Conservation (phyloP, 2,797 vertebrate genomes). For the Thalassophryne amazonica region DNA sequence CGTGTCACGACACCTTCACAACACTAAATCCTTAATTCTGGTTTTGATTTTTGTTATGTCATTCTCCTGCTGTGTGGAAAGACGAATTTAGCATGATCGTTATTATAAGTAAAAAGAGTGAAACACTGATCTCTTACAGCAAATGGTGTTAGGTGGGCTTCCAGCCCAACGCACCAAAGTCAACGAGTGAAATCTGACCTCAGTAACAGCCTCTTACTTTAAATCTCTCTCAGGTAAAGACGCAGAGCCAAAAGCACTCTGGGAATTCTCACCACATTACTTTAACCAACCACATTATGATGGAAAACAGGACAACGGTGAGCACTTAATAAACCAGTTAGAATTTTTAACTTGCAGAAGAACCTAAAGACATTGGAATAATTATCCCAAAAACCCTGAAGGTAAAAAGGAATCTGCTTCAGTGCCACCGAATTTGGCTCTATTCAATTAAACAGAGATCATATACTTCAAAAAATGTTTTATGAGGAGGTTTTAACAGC, state of each 20-base stretch:
- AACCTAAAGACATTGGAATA: slow-evolving; percentile 39
- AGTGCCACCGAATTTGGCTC: slow-evolving; percentile 16
- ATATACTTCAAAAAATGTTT: slow-evolving; percentile 20
- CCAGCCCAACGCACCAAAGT: too few species aligned
- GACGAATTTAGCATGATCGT: too few species aligned
- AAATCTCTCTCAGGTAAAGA: too few species aligned
- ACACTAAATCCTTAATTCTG: too few species aligned
- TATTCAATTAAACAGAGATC: slow-evolving; percentile 30
- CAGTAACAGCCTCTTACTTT: too few species aligned
- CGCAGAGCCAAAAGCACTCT: neutral
- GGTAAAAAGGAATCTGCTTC: slow-evolving; percentile 32
- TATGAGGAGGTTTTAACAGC: slow-evolving; percentile 29
- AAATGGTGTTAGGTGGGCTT: too few species aligned
- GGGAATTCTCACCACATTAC: slow-evolving; percentile 11
- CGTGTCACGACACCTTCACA: too few species aligned
- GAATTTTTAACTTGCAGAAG: slow-evolving; percentile 32
- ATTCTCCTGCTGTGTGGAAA: too few species aligned
- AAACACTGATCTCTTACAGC: too few species aligned
- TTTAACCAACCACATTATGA: slow-evolving; percentile 14
- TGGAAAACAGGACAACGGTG: slow-evolving; percentile 11
- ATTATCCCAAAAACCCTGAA: slow-evolving; percentile 25
- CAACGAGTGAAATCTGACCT: too few species aligned
- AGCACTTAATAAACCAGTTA: slow-evolving; percentile 23
- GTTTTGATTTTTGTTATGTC: too few species aligned
- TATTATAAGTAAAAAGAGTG: too few species aligned